A percentile compares a stretch with the other conserved stretches of the same genome.
Evolutionary conservation across 2,113 vertebrate species (phyloP).

Genomic region (Boleophthalmus pectinirostris): DNA sequence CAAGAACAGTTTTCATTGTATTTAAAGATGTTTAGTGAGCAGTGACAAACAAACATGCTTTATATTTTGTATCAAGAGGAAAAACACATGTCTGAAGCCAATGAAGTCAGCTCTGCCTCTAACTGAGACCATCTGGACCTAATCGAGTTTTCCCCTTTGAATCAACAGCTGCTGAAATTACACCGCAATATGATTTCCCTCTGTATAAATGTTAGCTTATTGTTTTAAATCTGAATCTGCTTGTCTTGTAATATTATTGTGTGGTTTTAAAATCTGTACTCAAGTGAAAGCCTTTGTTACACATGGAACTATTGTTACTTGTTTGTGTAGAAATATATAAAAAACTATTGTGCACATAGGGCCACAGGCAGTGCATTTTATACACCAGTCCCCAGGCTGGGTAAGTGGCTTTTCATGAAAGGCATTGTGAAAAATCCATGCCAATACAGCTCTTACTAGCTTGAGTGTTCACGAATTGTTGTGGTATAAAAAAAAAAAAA

Average conservation of each 20-base stretch:
- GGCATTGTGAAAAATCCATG: neutral
- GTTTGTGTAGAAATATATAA: neutral
- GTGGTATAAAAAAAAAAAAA: constrained; percentile 2
- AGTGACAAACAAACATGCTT: constrained; percentile 72
- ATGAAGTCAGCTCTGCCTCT: constrained; percentile 76
- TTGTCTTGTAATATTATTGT: constrained; percentile 43
- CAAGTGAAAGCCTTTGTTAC: neutral
- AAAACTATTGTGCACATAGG: neutral
- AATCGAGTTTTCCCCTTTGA: constrained; percentile 75
- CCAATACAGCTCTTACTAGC: neutral
- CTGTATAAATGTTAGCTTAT: constrained; percentile 33
- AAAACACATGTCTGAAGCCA: constrained; percentile 72
- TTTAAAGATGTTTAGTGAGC: constrained; percentile 74
- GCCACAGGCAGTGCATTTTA: neutral
- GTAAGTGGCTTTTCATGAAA: neutral
- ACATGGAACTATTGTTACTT: neutral
- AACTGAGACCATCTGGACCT: constrained; percentile 80
- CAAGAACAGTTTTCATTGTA: constrained; percentile 68
- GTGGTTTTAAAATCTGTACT: neutral
- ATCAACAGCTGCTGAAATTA: constrained; percentile 77
- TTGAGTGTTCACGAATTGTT: constrained; percentile 21
- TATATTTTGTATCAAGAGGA: constrained; percentile 74
- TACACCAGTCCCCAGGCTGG: neutral
- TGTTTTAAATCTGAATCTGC: constrained; percentile 37
- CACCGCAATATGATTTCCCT: constrained; percentile 64